Evolutionary conservation across 2,113 vertebrate genomes (phyloP).

Genomic region (Bombycilla garrulus): DNA sequence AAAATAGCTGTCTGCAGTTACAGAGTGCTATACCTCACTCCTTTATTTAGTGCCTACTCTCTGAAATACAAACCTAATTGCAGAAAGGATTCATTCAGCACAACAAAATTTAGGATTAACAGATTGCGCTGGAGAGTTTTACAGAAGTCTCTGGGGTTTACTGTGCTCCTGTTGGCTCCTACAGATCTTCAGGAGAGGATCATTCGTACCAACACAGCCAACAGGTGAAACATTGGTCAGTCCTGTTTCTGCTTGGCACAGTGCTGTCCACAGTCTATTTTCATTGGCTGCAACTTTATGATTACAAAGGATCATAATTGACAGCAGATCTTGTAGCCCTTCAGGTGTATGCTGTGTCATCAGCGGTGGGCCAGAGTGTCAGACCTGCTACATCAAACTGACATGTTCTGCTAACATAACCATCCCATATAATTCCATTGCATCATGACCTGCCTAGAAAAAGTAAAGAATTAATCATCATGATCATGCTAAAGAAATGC

Average conservation of each 20-base stretch:
- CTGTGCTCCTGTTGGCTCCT: not conserved
- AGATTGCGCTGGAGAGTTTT: not conserved
- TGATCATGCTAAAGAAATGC: not conserved
- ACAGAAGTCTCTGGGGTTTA: not conserved
- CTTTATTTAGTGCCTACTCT: conserved; percentile 15
- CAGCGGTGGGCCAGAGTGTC: not conserved
- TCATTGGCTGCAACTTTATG: not conserved
- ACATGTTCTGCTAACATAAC: not conserved
- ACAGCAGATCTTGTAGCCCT: not conserved
- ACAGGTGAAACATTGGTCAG: not conserved
- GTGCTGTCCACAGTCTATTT: not conserved
- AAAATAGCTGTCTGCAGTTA: conserved; percentile 17
- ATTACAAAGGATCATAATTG: not conserved
- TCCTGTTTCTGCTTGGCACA: not conserved
- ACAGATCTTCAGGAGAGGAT: not conserved
- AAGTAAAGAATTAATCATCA: not conserved
- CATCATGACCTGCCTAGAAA: not conserved
- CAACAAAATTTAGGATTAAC: conserved; percentile 11
- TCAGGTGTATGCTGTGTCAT: not conserved
- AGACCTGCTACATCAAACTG: not conserved
- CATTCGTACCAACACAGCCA: not conserved
- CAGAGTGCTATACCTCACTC: not conserved
- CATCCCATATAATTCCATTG: not conserved
- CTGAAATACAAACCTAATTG: conserved; percentile 25
- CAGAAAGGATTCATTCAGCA: conserved; percentile 13